phyloP scores from a whole-genome alignment of 64 coral and sea anemone species.

The Montipora capricornis region DNA sequence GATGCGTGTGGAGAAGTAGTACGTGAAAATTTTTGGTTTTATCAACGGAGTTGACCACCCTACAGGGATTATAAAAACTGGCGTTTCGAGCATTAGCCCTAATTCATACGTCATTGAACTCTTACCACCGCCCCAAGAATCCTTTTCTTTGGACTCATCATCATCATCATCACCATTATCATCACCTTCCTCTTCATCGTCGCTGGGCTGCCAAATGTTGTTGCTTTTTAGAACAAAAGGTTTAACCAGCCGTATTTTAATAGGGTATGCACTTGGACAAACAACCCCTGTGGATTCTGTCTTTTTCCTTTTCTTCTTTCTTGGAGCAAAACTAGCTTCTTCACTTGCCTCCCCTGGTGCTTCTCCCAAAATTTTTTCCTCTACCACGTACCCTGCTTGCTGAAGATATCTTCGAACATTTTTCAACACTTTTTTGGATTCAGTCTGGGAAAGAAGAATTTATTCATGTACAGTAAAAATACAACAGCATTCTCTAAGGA shows the following conservation, averaged over 20 bases:
- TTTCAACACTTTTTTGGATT: background rate
- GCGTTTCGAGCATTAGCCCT: too few species aligned
- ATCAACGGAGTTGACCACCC: too few species aligned
- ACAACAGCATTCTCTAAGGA: too few species aligned
- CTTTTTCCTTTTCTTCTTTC: background rate
- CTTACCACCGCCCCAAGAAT: background rate
- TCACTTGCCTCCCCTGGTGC: background rate
- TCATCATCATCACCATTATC: conserved; percentile 4
- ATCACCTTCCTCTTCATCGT: conserved; percentile 1
- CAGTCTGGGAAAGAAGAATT: background rate
- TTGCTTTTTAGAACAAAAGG: conserved; percentile 34
- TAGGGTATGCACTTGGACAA: background rate
- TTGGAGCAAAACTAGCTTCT: background rate
- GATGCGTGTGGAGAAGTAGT: too few species aligned
- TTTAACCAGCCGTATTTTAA: conserved; percentile 24
- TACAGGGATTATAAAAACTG: too few species aligned
- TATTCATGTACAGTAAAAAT: background rate
- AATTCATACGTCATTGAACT: background rate
- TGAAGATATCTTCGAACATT: conserved; percentile 20
- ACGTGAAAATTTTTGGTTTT: too few species aligned
- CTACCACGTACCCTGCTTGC: conserved; percentile 44
- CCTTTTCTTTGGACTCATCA: background rate
- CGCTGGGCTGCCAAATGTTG: background rate
- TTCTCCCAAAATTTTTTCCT: conserved; percentile 8
- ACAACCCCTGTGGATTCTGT: background rate